Conservation (phyloP, 2,113 vertebrate species). For the Corythoichthys haematopterus region DNA sequence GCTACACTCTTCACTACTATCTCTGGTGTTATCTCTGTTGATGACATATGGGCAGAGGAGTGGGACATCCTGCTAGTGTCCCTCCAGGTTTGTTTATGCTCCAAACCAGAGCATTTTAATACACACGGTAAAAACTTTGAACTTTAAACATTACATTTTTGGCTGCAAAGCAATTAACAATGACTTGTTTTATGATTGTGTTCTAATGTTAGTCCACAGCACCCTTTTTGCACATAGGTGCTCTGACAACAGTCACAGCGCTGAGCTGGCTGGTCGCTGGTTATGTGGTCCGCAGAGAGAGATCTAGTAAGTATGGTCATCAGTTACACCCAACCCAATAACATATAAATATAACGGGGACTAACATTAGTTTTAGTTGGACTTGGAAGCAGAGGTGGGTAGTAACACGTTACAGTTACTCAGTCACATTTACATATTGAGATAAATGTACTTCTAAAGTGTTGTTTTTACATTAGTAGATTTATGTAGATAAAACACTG, state of each 20-base stretch:
- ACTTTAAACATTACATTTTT: not conserved
- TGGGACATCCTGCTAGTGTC: slow-evolving; percentile 90
- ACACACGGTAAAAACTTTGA: not conserved
- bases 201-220: slow-evolving; percentile 81
- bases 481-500: no score
- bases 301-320: slow-evolving; percentile 78
- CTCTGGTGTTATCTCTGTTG: slow-evolving; percentile 83
- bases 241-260: slow-evolving; percentile 76
- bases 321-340: not conserved
- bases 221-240: slow-evolving; percentile 90
- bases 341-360: not conserved
- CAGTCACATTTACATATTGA: no score
- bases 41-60: slow-evolving; percentile 87
- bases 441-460: no score
- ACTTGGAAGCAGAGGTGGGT: no score
- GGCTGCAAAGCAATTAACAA: not conserved
- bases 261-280: slow-evolving; percentile 89
- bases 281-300: slow-evolving; percentile 82
- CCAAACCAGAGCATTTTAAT: not conserved
- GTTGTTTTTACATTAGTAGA: no score
- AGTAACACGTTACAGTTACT: no score
- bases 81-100: slow-evolving; percentile 75
- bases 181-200: slow-evolving; percentile 6
- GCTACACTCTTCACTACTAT: slow-evolving; percentile 78
- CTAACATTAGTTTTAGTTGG: not conserved